Evolutionary conservation across 2,113 vertebrate genomes (phyloP).

Genomic region (Rafetus swinhoei): DNA sequence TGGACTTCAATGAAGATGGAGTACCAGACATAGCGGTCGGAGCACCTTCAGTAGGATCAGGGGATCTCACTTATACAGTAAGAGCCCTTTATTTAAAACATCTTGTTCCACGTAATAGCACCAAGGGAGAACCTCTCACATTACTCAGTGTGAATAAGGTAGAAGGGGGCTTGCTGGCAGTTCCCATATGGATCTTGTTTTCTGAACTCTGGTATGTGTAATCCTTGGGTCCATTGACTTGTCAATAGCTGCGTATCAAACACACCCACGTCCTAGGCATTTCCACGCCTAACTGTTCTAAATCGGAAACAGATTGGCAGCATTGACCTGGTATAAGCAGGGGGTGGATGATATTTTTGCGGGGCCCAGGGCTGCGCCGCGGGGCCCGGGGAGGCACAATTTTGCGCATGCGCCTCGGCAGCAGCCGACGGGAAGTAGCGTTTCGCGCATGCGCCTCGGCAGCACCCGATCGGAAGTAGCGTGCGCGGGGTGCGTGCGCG

Average conservation of each 20-base stretch:
- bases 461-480: no score
- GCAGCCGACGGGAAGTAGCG: no score
- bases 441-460: no score
- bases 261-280: background rate
- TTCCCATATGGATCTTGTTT: background rate
- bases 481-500: no score
- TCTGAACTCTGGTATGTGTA: background rate
- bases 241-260: background rate
- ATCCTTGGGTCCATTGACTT: background rate
- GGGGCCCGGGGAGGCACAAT: no score
- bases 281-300: background rate
- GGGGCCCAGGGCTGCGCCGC: no score
- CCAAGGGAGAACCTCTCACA: background rate
- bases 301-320: background rate
- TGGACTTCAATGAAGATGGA: conserved; percentile 83
- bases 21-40: conserved; percentile 78
- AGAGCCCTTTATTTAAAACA: background rate
- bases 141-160: background rate
- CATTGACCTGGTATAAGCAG: background rate
- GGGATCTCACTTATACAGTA: conserved; percentile 79
- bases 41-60: conserved; percentile 80
- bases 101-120: background rate
- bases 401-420: no score
- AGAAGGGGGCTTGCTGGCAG: background rate
- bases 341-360: no score